Base-by-base conservation (phyloP, 2,113 vertebrate species). In the Lota lota region DNA sequence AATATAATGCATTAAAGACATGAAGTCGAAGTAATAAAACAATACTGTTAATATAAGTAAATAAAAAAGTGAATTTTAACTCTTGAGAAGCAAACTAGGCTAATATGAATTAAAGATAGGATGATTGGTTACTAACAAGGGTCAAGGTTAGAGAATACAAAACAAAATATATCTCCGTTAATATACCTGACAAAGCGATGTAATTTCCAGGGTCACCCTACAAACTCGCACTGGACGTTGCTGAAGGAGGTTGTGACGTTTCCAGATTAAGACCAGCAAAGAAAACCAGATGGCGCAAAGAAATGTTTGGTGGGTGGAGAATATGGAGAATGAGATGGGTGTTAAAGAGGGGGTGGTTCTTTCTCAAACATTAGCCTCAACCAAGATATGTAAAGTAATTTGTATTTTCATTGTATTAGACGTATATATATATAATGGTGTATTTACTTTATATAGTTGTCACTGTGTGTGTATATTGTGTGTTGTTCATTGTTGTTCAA, bases 241-340 rank as follows among this genome's bases (percentile, higher is more conserved):
- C 63, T 69, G 50, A 40, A 75, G 64, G 0, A 64, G 15, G 68
- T 63, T 66, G 67, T 58, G 64, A 77, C 8, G 70, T 54, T 70
- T 72, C 63, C 67, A 72, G 18, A 72, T 68, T 74, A 50, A 73
- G 64, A 69, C 63, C 68, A 56, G 22, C 66, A n/a, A 51, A 72
- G 51, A 62, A 62, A 75, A 50, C 81, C 78, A 33, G 28, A 28
- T 0, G 7, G 28, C 10, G 12, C 40, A 47, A 83, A 73, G 71
- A 7, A 75, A 61, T 69, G 66, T 28, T 72, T 69, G 69, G 86
- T 86, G 91, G 91, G 91, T 81, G 91, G 89, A 84, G 88, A 85
- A 63, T 76, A 58, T 47, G 40, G 60, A 33, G 4, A 24, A 33
- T 10, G 12, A 47, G 8, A 47, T 47, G 40, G 40, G 40, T 8